Evolutionary conservation across 2,888 invertebrate species (phyloP), one percentile per base, ranked within the genome.

Genomic region (Leuctra nigra): DNA sequence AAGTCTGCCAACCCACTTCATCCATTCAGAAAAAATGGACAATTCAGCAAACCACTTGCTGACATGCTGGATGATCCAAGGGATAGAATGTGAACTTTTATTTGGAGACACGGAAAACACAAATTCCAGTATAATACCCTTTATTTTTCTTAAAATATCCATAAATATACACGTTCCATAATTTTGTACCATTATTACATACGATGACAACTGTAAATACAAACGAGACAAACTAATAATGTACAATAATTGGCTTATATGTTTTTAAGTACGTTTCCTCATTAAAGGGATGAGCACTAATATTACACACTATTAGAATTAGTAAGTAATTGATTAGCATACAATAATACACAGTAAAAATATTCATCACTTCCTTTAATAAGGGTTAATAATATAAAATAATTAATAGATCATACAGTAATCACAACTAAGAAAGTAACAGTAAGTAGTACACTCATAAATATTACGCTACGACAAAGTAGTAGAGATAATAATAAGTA

Each of bases 141-240:
- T 57, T 58, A 60, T 60, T 57, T 58, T 60, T 60, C 55, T 55
- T 60, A 60, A 60, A 60, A 60, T 60, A 60, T 60, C 47, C 54
- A 60, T 60, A 58, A 58, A 60, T 60, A 60, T 60, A 60, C 58
- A 41, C 39, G 39, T 33, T 57, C 55, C 53, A 52, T 23, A 54
- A 55, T 60, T 36, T 60, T 58, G 58, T 58, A 60, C 58, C 56
- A 61, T 59, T 53, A 11, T 29, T 29, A 29, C 29, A 29, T 29
- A 7, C 29, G 6, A 6, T 29, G n/a, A n/a, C 11, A 6, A 29
- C 29, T 7, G 6, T 29, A 11, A 29, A 7, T 29, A 29, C 29
- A 29, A 29, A 29, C 29, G n/a, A 39, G 20, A 44, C 44, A 22
- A 44, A 44, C 23, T 23, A 44, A 11, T 41, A 41, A 14, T 22